Conservation (phyloP, 35 echinoderm and acorn worm genomes). For the Nesometra sesokonis region DNA sequence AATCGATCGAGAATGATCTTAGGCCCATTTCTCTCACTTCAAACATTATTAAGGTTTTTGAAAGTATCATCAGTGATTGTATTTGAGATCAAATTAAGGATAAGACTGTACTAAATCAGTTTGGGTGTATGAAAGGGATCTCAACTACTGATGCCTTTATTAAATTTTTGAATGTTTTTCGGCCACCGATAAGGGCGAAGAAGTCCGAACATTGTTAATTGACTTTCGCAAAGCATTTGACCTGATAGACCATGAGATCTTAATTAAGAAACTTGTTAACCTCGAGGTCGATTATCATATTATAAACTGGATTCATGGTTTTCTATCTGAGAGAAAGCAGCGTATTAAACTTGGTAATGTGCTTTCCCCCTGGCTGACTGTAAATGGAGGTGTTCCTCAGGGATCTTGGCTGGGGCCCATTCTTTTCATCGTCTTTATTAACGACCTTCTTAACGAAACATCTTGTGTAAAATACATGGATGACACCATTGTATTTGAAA, state of each 20-base stretch:
- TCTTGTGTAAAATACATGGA: not conserved
- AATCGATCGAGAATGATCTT: not conserved
- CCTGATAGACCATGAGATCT: not conserved
- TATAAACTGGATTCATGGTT: not conserved
- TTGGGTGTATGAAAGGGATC: not conserved
- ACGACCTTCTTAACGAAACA: not conserved
- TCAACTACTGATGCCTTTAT: no score
- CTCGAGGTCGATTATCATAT: not conserved
- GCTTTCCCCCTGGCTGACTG: not conserved
- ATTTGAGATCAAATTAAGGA: not conserved
- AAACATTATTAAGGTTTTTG: not conserved
- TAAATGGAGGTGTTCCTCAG: not conserved
- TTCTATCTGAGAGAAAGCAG: not conserved
- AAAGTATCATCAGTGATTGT: not conserved
- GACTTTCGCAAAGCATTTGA: not conserved
- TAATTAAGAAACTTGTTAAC: not conserved
- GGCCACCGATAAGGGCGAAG: no score
- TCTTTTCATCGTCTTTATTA: not conserved
- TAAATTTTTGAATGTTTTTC: no score
- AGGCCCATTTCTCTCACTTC: not conserved
- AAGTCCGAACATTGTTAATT: no score
- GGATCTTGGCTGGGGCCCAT: not conserved
- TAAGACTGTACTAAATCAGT: not conserved
- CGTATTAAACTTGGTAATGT: not conserved
- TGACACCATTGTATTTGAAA: not conserved